Evolutionary conservation across 1,140 invertebrate genomes (phyloP), one percentile per base, ranked within the genome.

Genomic region (Venturia canescens): DNA sequence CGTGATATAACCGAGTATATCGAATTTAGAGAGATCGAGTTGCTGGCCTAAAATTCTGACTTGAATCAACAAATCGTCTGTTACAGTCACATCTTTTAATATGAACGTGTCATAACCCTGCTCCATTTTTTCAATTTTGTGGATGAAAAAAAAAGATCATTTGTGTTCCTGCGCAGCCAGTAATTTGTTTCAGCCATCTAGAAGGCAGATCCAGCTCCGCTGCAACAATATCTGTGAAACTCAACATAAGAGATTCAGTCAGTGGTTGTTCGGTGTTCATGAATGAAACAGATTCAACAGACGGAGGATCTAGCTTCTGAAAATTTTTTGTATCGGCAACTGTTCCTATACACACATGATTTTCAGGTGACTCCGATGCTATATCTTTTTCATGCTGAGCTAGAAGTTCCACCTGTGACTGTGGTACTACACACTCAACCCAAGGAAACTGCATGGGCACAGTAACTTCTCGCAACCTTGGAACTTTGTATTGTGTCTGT

Each of bases 81-180:
- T 76, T 21, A 76, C 50, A 34, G 53, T 63, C 72, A 76, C 50
- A 16, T 53, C 53, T 76, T 76, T 76, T 15, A 76, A 21, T 13
- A 63, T 18, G 15, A 34, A 76, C 4, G 53, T 31, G 9, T 76
- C 44, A 38, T 60, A 60, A 63, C 11, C 27, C 27, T n/a, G 9
- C 7, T 76, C 29, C 16, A 76, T n/a, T 27, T 31, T n/a, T 50
- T 9, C 18, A 27, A 27, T 31, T 60, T 21, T 38, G 27, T 23
- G 21, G 16, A 31, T 38, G 4, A 60, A 31, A 13, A 60, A n/a
- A 63, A 3, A 11, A 63, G n/a, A 27, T 29, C n/a, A 26, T 0
- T 4, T 29, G 48, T 18, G 16, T 34, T 26, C 27, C 34, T 13
- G 21, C 23, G 29, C 72, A 76, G 53, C 16, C 18, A 31, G 72